phyloP scores from a whole-genome alignment of 2,888 invertebrate genomes.

The Coenonympha glycerion region DNA sequence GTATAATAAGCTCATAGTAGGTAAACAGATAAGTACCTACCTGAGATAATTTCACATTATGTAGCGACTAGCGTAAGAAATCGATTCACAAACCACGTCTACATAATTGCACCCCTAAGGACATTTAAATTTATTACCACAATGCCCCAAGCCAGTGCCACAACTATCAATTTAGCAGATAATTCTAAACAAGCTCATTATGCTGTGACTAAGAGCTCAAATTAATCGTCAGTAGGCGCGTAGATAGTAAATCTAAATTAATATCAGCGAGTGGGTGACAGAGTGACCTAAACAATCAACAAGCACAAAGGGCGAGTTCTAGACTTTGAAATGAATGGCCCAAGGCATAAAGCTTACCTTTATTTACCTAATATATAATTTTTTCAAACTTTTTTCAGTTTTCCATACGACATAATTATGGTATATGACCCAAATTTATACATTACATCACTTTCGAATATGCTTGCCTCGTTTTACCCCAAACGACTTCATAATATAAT shows the following conservation, averaged over 20 bases:
- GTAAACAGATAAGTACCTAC: too few species aligned
- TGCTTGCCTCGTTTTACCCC: too few species aligned
- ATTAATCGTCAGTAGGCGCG: conserved; percentile 44
- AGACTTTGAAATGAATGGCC: conserved; percentile 36
- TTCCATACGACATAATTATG: too few species aligned
- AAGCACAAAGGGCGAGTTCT: conserved; percentile 49
- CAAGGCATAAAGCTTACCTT: conserved; percentile 31
- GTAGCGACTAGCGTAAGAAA: not conserved
- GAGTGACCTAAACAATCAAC: conserved; percentile 57
- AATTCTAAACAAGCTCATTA: conserved; percentile 36
- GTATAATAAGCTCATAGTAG: too few species aligned
- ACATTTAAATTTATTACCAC: conserved; percentile 23
- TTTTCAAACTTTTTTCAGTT: too few species aligned
- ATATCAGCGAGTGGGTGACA: conserved; percentile 64
- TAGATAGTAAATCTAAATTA: conserved; percentile 63
- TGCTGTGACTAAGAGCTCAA: conserved; percentile 39
- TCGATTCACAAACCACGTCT: conserved; percentile 6
- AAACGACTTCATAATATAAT: too few species aligned
- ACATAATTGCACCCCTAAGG: conserved; percentile 23
- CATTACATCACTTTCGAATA: too few species aligned
- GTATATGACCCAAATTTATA: too few species aligned
- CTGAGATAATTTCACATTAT: not conserved
- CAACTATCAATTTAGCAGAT: conserved; percentile 35
- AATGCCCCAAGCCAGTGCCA: conserved; percentile 27
- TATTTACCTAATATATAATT: too few species aligned